Evolutionary conservation across 2,113 vertebrate genomes (phyloP).

Genomic region (Petrocephalus zakoni): DNA sequence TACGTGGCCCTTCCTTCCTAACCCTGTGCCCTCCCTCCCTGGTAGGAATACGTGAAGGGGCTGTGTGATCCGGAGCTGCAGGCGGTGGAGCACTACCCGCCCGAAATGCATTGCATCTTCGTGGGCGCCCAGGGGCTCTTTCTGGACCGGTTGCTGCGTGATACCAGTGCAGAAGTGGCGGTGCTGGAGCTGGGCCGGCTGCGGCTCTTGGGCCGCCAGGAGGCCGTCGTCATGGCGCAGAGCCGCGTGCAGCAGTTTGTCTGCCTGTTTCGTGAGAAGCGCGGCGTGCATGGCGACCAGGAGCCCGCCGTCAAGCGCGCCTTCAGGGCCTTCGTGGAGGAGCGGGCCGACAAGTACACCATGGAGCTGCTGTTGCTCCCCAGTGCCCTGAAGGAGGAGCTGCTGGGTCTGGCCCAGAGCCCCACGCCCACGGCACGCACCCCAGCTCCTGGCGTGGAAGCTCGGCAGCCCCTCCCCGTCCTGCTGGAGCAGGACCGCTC

Average conservation of each 20-base stretch:
- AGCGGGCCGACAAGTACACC: conserved; percentile 81
- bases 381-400: conserved; percentile 84
- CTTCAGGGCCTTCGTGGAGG: conserved; percentile 86
- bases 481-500: conserved; percentile 68
- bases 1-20: neutral
- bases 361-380: conserved; percentile 93
- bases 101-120: conserved; percentile 96
- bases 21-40: neutral
- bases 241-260: conserved; percentile 91
- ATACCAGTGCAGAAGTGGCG: conserved; percentile 84
- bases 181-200: conserved; percentile 77
- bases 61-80: conserved; percentile 90
- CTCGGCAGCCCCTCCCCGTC: conserved; percentile 24
- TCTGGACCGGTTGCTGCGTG: conserved; percentile 78
- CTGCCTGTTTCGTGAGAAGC: conserved; percentile 80
- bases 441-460: conserved; percentile 26
- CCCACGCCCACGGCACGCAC: conserved; percentile 38
- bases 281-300: conserved; percentile 63
- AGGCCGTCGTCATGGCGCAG: conserved; percentile 91
- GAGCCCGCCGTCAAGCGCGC: conserved; percentile 79
- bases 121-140: conserved; percentile 80
- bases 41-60: conserved; percentile 87
- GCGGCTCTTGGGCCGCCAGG: conserved; percentile 70
- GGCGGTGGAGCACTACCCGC: conserved; percentile 80
- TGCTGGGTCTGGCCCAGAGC: conserved; percentile 70